Evolutionary conservation across 2,113 vertebrate species (phyloP), one percentile per base, ranked within the genome.

Genomic region (Cebidichthys violaceus): DNA sequence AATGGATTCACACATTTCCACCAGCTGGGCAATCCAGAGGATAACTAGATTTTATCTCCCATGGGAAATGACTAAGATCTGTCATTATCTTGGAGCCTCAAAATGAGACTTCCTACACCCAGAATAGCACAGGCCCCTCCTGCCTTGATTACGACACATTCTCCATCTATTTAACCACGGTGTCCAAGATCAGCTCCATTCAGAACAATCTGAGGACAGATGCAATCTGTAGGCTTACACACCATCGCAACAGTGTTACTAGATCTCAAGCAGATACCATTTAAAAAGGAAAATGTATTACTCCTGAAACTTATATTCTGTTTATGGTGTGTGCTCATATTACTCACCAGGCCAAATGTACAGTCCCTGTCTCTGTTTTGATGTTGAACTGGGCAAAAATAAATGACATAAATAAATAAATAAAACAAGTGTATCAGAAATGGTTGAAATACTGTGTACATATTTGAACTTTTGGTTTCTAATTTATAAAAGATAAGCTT

Each of bases 401-500:
- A 95, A 94, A 94, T 93, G 87, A 94, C 94, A 95, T 95, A 91
- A 94, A 94, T 93, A 94, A 92, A 91, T 83, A 92, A 92, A 93
- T 93, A 94, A 95, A 95, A 95, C 94, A 95, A 95, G 92, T 95
- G 95, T 96, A 95, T 96, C 95, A 94, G 94, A 96, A 96, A 95
- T 95, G 94, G 95, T 96, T 95, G 94, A 96, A 96, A 96, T 96
- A 95, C 94, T 96, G 95, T 96, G 95, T 96, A 96, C 95, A 96
- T 96, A 96, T 96, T 95, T 96, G 94, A 96, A 95, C 93, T 95
- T 95, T 96, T 95, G 91, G 94, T 95, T 96, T 96, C 94, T 96
- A 96, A 96, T 96, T 96, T 96, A 96, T 96, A 95, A 96, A 96
- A 95, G 92, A 95, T 95, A 96, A 95, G 95, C 95, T 96, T 96